A percentile compares a stretch with the other conserved stretches of the same genome.
Evolutionary conservation across 2,888 invertebrate species (phyloP).

Genomic region (Andrena marginata): DNA sequence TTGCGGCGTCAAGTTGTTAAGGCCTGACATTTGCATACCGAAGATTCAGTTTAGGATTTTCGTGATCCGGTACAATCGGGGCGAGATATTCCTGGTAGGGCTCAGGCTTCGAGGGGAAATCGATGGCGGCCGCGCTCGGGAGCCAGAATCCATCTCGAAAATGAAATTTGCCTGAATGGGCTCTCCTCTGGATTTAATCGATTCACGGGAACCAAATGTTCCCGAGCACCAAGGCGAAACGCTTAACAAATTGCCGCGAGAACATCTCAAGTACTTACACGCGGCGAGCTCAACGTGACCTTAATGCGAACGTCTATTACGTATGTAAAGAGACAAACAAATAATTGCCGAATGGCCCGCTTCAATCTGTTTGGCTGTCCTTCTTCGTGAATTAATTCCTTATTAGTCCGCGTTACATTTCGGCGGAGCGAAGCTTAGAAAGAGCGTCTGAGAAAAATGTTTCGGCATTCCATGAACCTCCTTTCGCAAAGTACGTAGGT

Average conservation of each 20-base stretch:
- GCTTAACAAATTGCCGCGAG: slow-evolving; percentile 22
- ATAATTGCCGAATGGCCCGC: background rate
- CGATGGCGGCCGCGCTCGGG: slow-evolving; percentile 22
- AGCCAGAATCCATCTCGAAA: slow-evolving; percentile 51
- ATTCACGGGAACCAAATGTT: slow-evolving; percentile 28
- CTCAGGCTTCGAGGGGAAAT: slow-evolving; percentile 17
- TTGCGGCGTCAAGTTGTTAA: background rate
- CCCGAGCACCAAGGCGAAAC: slow-evolving; percentile 21
- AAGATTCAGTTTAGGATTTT: slow-evolving; percentile 15
- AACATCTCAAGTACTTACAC: background rate
- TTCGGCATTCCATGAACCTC: no score
- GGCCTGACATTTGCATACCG: slow-evolving; percentile 20
- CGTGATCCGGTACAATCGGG: background rate
- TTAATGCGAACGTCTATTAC: slow-evolving; percentile 38
- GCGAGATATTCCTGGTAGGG: background rate
- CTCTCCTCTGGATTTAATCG: slow-evolving; percentile 42
- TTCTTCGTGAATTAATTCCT: slow-evolving; percentile 11
- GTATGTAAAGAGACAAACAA: background rate
- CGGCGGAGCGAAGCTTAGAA: background rate
- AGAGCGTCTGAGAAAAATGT: no score
- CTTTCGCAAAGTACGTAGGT: no score
- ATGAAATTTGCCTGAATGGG: slow-evolving; percentile 49
- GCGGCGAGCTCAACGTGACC: background rate
- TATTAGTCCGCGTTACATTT: background rate
- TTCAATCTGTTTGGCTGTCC: background rate